Evolutionary conservation across 35 echinoderm and acorn worm genomes (phyloP).

Genomic region (Diadema setosum): DNA sequence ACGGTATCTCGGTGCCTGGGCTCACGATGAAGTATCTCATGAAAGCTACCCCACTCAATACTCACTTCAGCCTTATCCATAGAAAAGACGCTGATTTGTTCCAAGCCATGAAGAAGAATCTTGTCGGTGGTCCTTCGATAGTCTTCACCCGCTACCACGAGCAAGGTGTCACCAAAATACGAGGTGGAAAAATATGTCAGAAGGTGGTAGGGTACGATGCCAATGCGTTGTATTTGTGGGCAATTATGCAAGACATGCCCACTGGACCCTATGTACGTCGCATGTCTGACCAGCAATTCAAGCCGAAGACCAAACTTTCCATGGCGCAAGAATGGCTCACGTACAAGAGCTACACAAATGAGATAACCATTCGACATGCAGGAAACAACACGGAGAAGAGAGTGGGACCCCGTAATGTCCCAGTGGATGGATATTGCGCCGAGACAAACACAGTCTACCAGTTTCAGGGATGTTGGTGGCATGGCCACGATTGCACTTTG

Average conservation of each 20-base stretch:
- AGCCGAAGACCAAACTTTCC: not conserved
- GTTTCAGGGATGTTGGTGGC: conserved; percentile 52
- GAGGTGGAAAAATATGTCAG: no score
- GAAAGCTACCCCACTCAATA: no score
- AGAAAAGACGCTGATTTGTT: no score
- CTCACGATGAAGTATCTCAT: no score
- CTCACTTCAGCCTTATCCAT: no score
- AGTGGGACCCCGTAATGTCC: not conserved
- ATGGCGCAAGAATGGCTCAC: conserved; percentile 10
- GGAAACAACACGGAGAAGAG: not conserved
- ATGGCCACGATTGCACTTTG: conserved; percentile 52
- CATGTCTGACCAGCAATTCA: not conserved
- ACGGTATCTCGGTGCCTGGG: no score
- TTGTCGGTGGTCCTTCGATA: conserved; percentile 15
- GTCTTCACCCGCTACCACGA: not conserved
- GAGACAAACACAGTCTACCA: conserved; percentile 32
- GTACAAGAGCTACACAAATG: not conserved
- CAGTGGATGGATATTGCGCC: conserved; percentile 18
- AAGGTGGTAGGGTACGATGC: not conserved
- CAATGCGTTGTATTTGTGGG: not conserved
- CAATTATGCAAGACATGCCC: no score
- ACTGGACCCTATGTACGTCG: not conserved
- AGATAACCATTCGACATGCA: not conserved
- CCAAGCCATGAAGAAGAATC: no score
- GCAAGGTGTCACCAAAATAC: not conserved